A percentile compares a stretch with the other conserved stretches of the same genome.
Evolutionary conservation across 2,113 vertebrate species (phyloP).

Genomic region (Uropsilus gracilis): DNA sequence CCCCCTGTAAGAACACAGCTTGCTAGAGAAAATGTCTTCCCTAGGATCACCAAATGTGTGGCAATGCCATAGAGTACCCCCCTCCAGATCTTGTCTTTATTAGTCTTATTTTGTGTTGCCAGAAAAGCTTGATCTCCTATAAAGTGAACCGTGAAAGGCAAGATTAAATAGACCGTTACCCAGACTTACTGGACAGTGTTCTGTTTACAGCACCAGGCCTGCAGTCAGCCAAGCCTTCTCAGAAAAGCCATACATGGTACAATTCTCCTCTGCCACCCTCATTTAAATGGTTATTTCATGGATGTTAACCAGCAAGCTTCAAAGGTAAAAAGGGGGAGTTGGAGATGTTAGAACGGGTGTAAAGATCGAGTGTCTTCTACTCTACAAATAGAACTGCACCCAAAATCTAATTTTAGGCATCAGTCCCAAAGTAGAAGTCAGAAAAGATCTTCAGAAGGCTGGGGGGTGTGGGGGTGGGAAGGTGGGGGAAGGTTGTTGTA

Average conservation of each 20-base stretch:
- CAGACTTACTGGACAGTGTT: conserved; percentile 11
- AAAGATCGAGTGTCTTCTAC: not conserved
- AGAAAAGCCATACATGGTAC: conserved; percentile 58
- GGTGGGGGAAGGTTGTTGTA: not conserved
- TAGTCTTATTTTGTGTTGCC: conserved; percentile 22
- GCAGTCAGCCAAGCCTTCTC: conserved; percentile 49
- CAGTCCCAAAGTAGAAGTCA: not conserved
- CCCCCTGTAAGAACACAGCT: not conserved
- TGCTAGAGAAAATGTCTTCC: not conserved
- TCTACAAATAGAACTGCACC: not conserved
- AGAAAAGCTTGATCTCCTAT: conserved; percentile 66
- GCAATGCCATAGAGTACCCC: not conserved
- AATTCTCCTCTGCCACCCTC: conserved; percentile 46
- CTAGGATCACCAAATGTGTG: not conserved
- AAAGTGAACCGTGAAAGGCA: conserved; percentile 54
- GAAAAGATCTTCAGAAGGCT: conserved; percentile 8
- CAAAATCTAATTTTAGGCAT: conserved; percentile 32
- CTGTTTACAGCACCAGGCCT: conserved; percentile 53
- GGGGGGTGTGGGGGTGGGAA: not conserved
- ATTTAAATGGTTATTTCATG: conserved; percentile 55
- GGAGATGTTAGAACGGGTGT: not conserved
- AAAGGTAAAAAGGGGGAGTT: not conserved
- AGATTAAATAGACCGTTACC: conserved; percentile 50
- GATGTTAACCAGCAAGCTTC: conserved; percentile 57
- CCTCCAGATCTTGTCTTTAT: conserved; percentile 44